These are phyloP conservation scores for Mythimna vitellina DNA, from an alignment of 2,888 invertebrate genomes.

Conservation along the genomic window DNA sequence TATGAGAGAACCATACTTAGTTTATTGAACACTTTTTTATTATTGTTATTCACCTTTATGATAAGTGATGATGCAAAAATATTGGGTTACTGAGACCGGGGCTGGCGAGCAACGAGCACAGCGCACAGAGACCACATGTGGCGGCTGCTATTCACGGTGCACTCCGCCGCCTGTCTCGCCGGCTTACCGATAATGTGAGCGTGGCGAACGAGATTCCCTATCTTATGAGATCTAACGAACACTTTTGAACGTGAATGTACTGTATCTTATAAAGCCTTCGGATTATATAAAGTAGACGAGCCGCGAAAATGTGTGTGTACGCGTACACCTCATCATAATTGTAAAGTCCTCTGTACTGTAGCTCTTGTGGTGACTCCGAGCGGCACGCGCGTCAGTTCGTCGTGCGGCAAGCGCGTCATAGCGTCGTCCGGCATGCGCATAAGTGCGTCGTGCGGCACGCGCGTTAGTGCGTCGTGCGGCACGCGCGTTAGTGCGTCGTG, in stretches of 20 bases:
- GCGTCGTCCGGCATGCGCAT: no score
- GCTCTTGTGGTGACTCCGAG: background rate
- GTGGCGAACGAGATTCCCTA: conserved; percentile 12
- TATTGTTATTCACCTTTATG: no score
- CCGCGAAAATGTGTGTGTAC: background rate
- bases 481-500: no score
- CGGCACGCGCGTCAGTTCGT: no score
- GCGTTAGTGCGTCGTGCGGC: no score
- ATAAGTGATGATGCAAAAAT: conserved; percentile 44
- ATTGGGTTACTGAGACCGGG: conserved; percentile 27
- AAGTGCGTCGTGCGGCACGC: no score
- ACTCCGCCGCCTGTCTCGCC: background rate
- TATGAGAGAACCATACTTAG: background rate
- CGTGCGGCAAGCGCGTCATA: no score
- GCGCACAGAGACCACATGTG: conserved; percentile 15
- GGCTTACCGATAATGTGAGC: conserved; percentile 9
- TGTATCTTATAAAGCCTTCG: conserved; percentile 6
- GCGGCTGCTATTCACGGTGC: conserved; percentile 1
- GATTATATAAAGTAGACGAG: conserved; percentile 11
- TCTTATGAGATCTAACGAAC: conserved; percentile 29
- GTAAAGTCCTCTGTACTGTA: conserved; percentile 11
- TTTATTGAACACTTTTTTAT: conserved; percentile 35
- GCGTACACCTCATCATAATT: conserved; percentile 18
- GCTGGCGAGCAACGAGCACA: background rate
- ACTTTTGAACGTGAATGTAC: conserved; percentile 12